Evolutionary conservation across 2,888 invertebrate genomes (phyloP), one percentile per base, ranked within the genome.

Genomic region (Melanchra persicariae): DNA sequence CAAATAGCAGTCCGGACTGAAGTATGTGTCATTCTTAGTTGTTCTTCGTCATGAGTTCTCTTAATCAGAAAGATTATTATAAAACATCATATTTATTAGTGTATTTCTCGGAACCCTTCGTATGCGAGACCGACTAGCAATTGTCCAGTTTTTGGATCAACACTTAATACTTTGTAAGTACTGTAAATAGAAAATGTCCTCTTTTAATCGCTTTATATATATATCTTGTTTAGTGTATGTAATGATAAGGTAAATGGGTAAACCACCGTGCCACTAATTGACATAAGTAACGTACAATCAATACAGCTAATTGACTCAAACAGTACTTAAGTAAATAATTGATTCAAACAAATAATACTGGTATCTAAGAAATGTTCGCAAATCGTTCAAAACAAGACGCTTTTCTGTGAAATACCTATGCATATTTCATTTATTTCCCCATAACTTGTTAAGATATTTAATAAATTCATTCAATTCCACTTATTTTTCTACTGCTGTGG

Each of bases 321-420:
- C 52, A 3, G 1, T 17, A 12, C 37, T 37, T 5, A 10, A 52
- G 15, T 40, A n/a, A 60, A 49, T 24, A 17, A 51, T 26, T 73
- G n/a, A 15, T 71, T 30, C 5, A 17, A 22, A 43, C 0, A 57
- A 43, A 51, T 57, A 26, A 26, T 22, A 24, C 22, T n/a, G 7
- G 10, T 51, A 57, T 70, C 45, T 19, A 55, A 65, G 63, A 74
- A 60, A 67, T 64, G 0, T 24, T 15, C 2, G 10, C 64, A 64
- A 76, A 58, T 26, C 4, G n/a, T 43, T 49, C 10, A 37, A 55
- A 63, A 26, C 43, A 45, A 60, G 24, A 15, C 5, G 22, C 22
- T 77, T 61, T 71, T 71, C 57, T 10, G 26, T 54, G 63, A 64
- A 77, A 40, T 67, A 49, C 12, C 24, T 1, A 63, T 76, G n/a